Base-by-base conservation (phyloP, 2,888 invertebrate species). In the Marasmarcha lunaedactyla region DNA sequence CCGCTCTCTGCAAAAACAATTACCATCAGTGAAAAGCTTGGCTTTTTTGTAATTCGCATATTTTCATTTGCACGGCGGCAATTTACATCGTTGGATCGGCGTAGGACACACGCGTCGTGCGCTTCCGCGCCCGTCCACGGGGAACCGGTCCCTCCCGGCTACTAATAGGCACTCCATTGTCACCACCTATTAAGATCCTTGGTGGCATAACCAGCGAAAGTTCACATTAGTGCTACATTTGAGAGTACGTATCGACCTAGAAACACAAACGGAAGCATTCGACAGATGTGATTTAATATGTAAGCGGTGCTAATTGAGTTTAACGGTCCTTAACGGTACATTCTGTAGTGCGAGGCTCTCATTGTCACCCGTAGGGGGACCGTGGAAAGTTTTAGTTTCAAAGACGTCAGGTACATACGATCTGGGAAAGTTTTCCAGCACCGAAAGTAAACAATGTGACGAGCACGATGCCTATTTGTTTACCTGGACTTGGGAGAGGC, bases 161-260 rank as follows among this genome's bases (percentile, higher is more conserved):
- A 46, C 56, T 63, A 63, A 59, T 59, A 57, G 59, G 58, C 54
- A 50, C 49, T 45, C 52, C 50, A 58, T 59, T 60, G 64, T 64
- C 59, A 50, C 48, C 48, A 51, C 46, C 51, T 52, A 59, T 60
- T 59, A 50, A 60, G 64, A 63, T 64, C 54, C 46, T 46, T 42
- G 62, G 60, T 61, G 59, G 48, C 41, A 41, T 47, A 52, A 47
- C 45, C 40, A 41, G 44, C 41, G 47, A 47, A 44, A 54, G 51
- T 54, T 47, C 47, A 44, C 47, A 49, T 44, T 12, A 20, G 20
- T 15, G 4, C 10, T 25, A 20, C 42, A 42, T 27, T 37, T 41
- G 30, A 20, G 20, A 20, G 20, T 20, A 20, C 20, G 20, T 7
- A 20, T 20, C 49, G 49, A 49, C 50, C 53, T 47, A 50, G 50